Conservation (phyloP, 2,888 invertebrate species). For the Pammene fasciana region DNA sequence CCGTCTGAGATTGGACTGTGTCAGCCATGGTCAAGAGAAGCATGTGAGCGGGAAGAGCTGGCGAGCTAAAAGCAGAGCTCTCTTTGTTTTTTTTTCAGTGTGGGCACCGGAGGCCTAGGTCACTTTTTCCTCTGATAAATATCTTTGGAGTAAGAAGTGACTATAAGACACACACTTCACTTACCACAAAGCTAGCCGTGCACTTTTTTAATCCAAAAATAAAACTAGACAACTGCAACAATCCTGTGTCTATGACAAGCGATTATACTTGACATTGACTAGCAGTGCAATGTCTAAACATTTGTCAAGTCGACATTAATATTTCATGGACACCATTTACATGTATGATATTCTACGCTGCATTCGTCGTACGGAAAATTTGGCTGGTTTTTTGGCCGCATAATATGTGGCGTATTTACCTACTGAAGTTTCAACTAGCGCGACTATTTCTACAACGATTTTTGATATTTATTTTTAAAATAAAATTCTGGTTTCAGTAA, state of each 20-base stretch:
- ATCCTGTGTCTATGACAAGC: neutral
- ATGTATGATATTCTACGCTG: constrained; percentile 28
- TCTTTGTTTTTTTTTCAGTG: too few species aligned
- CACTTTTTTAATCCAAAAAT: neutral
- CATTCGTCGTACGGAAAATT: constrained; percentile 28
- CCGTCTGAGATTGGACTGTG: too few species aligned
- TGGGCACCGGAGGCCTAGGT: too few species aligned
- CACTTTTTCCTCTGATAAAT: too few species aligned
- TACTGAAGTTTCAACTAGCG: neutral
- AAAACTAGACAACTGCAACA: neutral
- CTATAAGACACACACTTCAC: too few species aligned
- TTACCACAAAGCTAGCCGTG: too few species aligned
- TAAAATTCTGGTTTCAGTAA: neutral
- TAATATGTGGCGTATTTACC: neutral
- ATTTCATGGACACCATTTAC: constrained; percentile 55
- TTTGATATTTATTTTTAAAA: too few species aligned
- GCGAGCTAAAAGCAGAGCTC: too few species aligned
- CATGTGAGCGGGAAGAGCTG: too few species aligned
- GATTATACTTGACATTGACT: constrained; percentile 62
- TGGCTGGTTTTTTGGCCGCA: neutral
- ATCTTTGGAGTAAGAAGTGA: too few species aligned
- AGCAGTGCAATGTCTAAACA: constrained; percentile 69
- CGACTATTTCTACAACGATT: neutral
- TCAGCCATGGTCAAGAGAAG: too few species aligned
- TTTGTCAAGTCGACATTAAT: constrained; percentile 72